Evolutionary conservation across 2,113 vertebrate species (phyloP), one percentile per base, ranked within the genome.

Genomic region (Orthonyx spaldingii): DNA sequence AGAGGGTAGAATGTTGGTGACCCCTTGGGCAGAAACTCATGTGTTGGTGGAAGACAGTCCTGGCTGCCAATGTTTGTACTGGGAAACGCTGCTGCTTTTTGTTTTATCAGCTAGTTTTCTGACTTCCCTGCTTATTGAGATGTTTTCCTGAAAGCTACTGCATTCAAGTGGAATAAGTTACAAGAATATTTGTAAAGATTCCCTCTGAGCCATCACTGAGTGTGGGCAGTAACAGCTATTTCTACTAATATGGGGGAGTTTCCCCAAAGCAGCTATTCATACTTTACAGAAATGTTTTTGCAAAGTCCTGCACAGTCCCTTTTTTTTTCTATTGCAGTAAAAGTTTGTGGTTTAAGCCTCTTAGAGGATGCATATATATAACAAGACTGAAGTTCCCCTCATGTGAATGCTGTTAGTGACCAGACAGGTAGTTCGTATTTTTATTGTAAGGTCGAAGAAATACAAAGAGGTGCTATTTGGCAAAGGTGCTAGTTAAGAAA

Each of bases 221-320:
- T 7, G 70, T 65, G 79, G 77, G 83, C 84, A 83, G 49, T 77
- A 81, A 93, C 78, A 89, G 65, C 83, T 89, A 53, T 83, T 95
- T 96, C 90, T 97, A 79, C 95, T 97, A 95, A 93, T 93, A 95
- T 0, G 3, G 60, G 91, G 96, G 93, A 94, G 84, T 97, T 97
- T 97, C 95, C 95, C 96, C 85, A 88, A 82, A 81, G 33, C 72
- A 88, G 75, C 84, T 95, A 93, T 94, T 96, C 85, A 77, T 94
- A 86, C 9, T 83, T 74, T 80, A 35, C 53, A 77, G 65, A 93
- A 97, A 96, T 68, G 79, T 79, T 97, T 95, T 93, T 82, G 93
- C 65, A 82, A 96, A 94, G 90, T 95, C 78, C 72, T 94, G 64
- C 57, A 69, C 30, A 55, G 82, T 60, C 64, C 16, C 13, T 91